A percentile compares a stretch with the other conserved stretches of the same genome.
Conservation (phyloP, 2,888 invertebrate genomes). For the Cryptus armator region DNA sequence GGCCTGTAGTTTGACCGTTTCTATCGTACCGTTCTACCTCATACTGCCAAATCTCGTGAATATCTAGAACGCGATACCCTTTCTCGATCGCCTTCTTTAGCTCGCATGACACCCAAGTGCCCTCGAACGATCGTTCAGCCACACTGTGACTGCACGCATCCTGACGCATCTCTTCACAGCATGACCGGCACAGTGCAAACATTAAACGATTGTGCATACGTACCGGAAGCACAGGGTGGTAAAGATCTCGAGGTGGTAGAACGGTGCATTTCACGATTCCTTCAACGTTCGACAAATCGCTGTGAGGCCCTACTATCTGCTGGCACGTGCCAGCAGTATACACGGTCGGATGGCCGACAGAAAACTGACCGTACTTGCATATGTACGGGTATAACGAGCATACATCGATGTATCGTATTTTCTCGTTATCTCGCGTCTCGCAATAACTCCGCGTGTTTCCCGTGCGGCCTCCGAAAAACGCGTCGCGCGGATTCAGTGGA, state of each 20-base stretch:
- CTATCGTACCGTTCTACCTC: slow-evolving; percentile 65
- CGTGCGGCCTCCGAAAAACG: too few species aligned
- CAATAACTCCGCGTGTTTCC: too few species aligned
- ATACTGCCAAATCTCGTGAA: slow-evolving; percentile 76
- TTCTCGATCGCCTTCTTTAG: slow-evolving; percentile 73
- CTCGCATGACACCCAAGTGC: slow-evolving; percentile 76
- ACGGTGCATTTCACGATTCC: background rate
- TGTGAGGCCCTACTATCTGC: too few species aligned
- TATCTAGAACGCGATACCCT: slow-evolving; percentile 73
- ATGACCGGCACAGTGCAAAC: background rate
- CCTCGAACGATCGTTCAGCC: slow-evolving; percentile 31
- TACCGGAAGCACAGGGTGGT: background rate
- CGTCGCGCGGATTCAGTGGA: too few species aligned
- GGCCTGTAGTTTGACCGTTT: slow-evolving; percentile 46
- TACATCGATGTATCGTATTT: too few species aligned
- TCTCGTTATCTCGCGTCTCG: too few species aligned
- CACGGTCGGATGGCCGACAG: too few species aligned
- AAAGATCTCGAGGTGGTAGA: background rate
- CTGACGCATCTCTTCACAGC: slow-evolving; percentile 28
- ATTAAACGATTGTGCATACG: background rate
- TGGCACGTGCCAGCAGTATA: too few species aligned
- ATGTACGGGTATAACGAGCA: too few species aligned
- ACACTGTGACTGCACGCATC: too few species aligned
- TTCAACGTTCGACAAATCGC: background rate
- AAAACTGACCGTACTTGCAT: too few species aligned